Base-by-base conservation (phyloP, 2,888 invertebrate species). In the Zygogramma bicolorata region DNA sequence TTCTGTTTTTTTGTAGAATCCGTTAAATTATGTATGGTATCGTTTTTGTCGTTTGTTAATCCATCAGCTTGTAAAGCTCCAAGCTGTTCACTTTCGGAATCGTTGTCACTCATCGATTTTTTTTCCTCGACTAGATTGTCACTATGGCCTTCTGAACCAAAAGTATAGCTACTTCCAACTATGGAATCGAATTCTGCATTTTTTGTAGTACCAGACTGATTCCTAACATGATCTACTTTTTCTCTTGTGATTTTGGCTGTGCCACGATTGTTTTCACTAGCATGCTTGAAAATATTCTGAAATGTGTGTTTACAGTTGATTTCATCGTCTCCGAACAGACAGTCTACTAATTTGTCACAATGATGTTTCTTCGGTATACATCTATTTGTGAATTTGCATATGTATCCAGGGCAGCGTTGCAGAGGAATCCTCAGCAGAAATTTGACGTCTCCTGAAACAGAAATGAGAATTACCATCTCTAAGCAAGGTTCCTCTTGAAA, bases 311-410 rank as follows among this genome's bases (percentile, higher is more conserved):
- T 79, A 71, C 96, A 96, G 63, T 91, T 89, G 0, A 90, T 85
- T 88, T 96, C 96, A 86, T 96, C 96, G 86, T 95, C 95, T 20
- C 92, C 95, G 46, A 91, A 89, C 27, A 96, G 86, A 81, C 96
- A 96, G 82, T 96, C 93, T 0, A 94, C 91, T 46, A 90, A 88
- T 81, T 90, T 90, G 83, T 96, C 92, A 85, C 96, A 96, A 65
- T 90, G 90, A 75, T 90, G 87, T 75, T 89, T 89, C 31, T 87
- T 88, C 0, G 93, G 89, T 20, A 96, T 87, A 84, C 96, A 96
- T 83, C 90, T 92, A 4, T 80, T 81, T 38, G 92, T 89, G 49
- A 92, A 92, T 73, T 90, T 87, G 82, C 95, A 95, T 71, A 88
- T 88, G 81, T 92, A 93, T 0, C 95, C 95, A 0, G 94, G 94